These are phyloP conservation scores for Drosophila villosipedis DNA, from an alignment of 2,888 invertebrate genomes.

Conservation along the genomic window DNA sequence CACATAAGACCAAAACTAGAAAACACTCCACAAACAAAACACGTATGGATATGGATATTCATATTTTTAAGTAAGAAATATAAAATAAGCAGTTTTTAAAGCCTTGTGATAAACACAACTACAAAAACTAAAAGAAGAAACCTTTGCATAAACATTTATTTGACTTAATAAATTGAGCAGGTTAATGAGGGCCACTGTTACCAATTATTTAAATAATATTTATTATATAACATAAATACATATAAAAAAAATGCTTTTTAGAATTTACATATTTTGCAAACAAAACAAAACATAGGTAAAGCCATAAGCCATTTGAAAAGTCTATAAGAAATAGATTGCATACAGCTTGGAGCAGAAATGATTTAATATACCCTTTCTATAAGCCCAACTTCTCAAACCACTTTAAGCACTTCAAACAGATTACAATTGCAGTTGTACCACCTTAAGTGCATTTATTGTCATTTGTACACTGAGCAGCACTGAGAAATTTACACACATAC, in stretches of 20 bases:
- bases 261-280: slow-evolving; percentile 44
- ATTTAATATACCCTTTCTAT: neutral
- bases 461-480: slow-evolving; percentile 1
- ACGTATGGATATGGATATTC: slow-evolving; percentile 16
- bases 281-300: neutral
- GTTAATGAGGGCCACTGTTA: slow-evolving; percentile 76
- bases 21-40: slow-evolving; percentile 14
- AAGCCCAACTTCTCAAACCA: neutral
- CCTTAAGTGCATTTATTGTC: slow-evolving; percentile 2
- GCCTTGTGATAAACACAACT: slow-evolving; percentile 70
- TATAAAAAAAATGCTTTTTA: slow-evolving; percentile 58
- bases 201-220: slow-evolving; percentile 60
- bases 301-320: neutral
- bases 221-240: slow-evolving; percentile 46
- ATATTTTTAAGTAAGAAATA: slow-evolving; percentile 19
- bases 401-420: neutral
- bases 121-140: slow-evolving; percentile 32
- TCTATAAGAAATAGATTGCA: neutral
- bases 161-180: slow-evolving; percentile 60
- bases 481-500: neutral
- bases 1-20: slow-evolving; percentile 45
- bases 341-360: neutral
- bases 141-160: slow-evolving; percentile 64
- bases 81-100: slow-evolving; percentile 53
- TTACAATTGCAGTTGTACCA: slow-evolving; percentile 5